Evolutionary conservation across 2,888 invertebrate genomes (phyloP), one percentile per base, ranked within the genome.

Genomic region (Phyto melanocephala): DNA sequence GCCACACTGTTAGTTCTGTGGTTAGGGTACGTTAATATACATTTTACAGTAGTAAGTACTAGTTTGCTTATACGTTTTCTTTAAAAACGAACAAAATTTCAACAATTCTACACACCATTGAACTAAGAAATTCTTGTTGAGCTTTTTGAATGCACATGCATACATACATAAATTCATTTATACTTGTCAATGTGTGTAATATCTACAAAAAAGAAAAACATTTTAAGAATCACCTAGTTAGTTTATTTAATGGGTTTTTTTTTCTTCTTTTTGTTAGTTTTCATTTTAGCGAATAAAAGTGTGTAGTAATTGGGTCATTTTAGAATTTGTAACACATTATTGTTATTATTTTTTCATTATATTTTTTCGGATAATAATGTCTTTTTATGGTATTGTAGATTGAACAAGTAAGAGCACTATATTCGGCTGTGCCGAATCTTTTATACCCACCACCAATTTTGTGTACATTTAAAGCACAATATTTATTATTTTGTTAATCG

Each of bases 271-370:
- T 42, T 45, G 17, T 56, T 37, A 24, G 17, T 68, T 54, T 52
- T 40, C 24, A 37, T 37, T 20, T 71, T 50, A 40, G 47, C 52
- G 42, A 54, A 74, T 65, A 71, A 77, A 82, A 74, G 54, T 71
- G 42, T 65, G 50, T 11, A 33, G 47, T 60, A 82, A 76, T 79
- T 82, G 60, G 82, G 82, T 79, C 79, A 56, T 42, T 72, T 50
- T 37, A 74, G 42, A 62, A 77, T 77, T 77, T 77, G 80, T 80
- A 77, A 68, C 76, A 77, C 67, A 54, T 75, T 60, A 72, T 72
- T 28, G 40, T 60, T 35, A 10, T 35, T 13, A 15, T 22, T 54
- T 60, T 22, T 10, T 35, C 7, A 15, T 13, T n/a, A n/a, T 22
- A 8, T 40, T 42, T 62, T 42, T 54, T 63, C 17, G 35, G 13